Evolutionary conservation across 2,888 invertebrate genomes (phyloP), one percentile per base, ranked within the genome.

Genomic region (Cecidostiba fungosa): DNA sequence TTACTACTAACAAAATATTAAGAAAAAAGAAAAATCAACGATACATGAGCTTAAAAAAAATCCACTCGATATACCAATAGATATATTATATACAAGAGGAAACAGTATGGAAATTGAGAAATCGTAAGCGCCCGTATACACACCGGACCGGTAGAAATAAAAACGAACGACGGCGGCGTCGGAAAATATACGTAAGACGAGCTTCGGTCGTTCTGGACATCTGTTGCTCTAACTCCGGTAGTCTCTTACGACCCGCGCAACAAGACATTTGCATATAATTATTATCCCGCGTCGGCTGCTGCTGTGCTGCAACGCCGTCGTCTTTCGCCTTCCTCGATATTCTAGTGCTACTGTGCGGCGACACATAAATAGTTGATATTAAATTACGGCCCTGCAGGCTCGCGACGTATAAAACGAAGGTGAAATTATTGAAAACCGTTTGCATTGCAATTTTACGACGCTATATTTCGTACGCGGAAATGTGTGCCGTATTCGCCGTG

Each of bases 181-280:
- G 77, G 85, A 36, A 86, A 86, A 81, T 77, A 59, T 6, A 86
- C 86, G 77, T 85, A 82, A 85, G 85, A 85, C 84, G 84, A 62
- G 83, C 82, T 43, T 32, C 87, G 88, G 90, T 92, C 92, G 92
- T 92, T 92, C 90, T 90, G 89, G 92, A 92, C 92, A 92, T 92
- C 92, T 92, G 92, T 92, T 92, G 92, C 92, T 91, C 89, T 87
- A 88, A 88, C 89, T 89, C 90, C 73, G 74, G 82, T 85, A 72
- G 47, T 85, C 87, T 85, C 82, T 84, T 85, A 76, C 87, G 85
- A 84, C 70, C 87, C 91, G 90, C 91, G 90, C 91, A 91, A 92
- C 91, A 90, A 90, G 91, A 89, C 92, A 92, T 92, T 92, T 92
- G 92, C 92, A 92, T 92, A 92, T 92, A 92, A 92, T 92, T 92